These are phyloP conservation scores for Tenthredo scrophulariae DNA, from an alignment of 2,888 invertebrate genomes.

Conservation along the genomic window DNA sequence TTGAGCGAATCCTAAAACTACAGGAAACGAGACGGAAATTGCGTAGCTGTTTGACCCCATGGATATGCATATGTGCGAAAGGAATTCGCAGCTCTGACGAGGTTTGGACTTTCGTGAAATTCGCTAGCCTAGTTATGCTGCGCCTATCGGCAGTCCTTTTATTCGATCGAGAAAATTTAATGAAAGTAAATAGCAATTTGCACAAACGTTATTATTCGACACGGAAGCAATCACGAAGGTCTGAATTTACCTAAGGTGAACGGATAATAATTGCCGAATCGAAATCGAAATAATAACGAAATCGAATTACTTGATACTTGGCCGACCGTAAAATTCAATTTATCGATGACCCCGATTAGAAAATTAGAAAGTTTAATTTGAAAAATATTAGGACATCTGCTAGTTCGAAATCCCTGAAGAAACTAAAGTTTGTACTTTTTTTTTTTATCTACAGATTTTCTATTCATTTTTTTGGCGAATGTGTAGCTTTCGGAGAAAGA, in stretches of 20 bases:
- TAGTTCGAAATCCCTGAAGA: too few species aligned
- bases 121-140: neutral
- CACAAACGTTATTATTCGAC: slow-evolving; percentile 19
- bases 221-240: slow-evolving; percentile 8
- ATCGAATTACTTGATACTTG: neutral
- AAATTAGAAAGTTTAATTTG: neutral
- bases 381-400: too few species aligned
- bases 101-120: neutral
- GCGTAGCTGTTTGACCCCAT: neutral
- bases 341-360: too few species aligned
- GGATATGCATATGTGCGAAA: neutral
- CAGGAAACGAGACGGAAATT: neutral
- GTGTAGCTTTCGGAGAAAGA: neutral
- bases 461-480: too few species aligned
- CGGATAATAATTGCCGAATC: neutral
- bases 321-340: neutral
- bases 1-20: slow-evolving; percentile 1
- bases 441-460: too few species aligned
- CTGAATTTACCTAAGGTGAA: slow-evolving; percentile 1
- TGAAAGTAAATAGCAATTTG: neutral
- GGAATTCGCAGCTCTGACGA: neutral
- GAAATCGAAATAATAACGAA: neutral
- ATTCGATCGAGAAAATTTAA: neutral
- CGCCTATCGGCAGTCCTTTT: neutral
- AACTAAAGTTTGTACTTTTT: too few species aligned